These are phyloP conservation scores for Desoria tigrina DNA, from an alignment of 2,888 invertebrate genomes.

Conservation along the genomic window DNA sequence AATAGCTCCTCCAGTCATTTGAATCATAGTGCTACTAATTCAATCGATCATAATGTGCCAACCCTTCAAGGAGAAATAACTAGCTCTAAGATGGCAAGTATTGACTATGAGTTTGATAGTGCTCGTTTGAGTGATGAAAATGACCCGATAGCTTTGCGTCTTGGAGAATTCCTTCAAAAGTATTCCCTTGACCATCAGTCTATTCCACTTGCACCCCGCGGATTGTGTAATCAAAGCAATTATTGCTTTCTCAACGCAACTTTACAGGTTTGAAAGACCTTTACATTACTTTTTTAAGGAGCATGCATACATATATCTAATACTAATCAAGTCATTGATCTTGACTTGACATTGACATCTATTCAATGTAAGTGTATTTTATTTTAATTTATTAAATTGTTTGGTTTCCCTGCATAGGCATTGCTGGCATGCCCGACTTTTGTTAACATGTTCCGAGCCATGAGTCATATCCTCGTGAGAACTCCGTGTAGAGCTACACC, in stretches of 20 bases:
- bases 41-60: slow-evolving; percentile 30
- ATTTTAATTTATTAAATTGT: not conserved
- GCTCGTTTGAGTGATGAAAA: slow-evolving; percentile 42
- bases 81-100: not conserved
- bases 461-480: slow-evolving; percentile 58
- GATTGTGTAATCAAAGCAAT: slow-evolving; percentile 88
- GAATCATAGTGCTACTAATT: slow-evolving; percentile 1
- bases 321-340: slow-evolving; percentile 1
- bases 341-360: too few relatives aligned
- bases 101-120: slow-evolving; percentile 6
- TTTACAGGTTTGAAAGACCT: slow-evolving; percentile 58
- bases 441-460: slow-evolving; percentile 81
- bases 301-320: not conserved
- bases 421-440: slow-evolving; percentile 92
- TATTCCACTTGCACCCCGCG: slow-evolving; percentile 81
- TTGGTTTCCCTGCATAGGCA: slow-evolving; percentile 73
- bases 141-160: slow-evolving; percentile 52
- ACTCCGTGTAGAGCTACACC: slow-evolving; percentile 63
- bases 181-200: slow-evolving; percentile 77
- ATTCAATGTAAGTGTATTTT: not conserved
- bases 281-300: not conserved
- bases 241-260: slow-evolving; percentile 97
- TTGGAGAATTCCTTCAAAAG: slow-evolving; percentile 72
- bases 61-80: slow-evolving; percentile 24
- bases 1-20: slow-evolving; percentile 5